phyloP scores from a whole-genome alignment of 2,888 invertebrate species.

The Cyrtodaria siliqua region DNA sequence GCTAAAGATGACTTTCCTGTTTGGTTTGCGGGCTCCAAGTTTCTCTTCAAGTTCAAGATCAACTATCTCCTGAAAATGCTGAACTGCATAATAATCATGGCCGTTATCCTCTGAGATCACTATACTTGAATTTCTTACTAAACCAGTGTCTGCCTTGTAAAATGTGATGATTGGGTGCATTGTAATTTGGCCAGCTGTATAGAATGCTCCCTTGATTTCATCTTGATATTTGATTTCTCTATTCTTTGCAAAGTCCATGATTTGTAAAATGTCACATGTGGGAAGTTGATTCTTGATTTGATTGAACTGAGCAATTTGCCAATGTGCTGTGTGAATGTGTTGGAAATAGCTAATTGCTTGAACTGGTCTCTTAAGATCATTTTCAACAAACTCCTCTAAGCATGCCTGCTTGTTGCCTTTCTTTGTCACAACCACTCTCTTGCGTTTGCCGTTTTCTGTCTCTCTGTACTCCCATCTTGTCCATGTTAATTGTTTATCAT shows the following conservation, averaged over 20 bases:
- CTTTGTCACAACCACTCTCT: slow-evolving; percentile 31
- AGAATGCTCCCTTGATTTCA: slow-evolving; percentile 49
- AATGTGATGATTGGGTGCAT: slow-evolving; percentile 57
- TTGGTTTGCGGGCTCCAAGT: slow-evolving; percentile 11
- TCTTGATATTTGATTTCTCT: slow-evolving; percentile 46
- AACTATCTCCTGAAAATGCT: slow-evolving; percentile 32
- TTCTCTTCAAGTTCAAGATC: slow-evolving; percentile 16
- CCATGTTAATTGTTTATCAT: slow-evolving; percentile 41
- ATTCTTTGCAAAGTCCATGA: slow-evolving; percentile 88
- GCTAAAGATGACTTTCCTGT: slow-evolving; percentile 22
- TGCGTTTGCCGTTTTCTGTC: slow-evolving; percentile 24
- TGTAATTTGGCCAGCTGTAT: slow-evolving; percentile 41
- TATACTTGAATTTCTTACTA: slow-evolving; percentile 34
- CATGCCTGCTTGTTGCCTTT: slow-evolving; percentile 31
- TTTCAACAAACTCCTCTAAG: slow-evolving; percentile 35
- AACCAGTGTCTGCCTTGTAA: slow-evolving; percentile 32
- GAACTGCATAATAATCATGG: slow-evolving; percentile 44
- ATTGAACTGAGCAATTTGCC: slow-evolving; percentile 55
- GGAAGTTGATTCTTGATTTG: slow-evolving; percentile 43
- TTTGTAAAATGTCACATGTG: slow-evolving; percentile 20
- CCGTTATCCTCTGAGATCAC: slow-evolving; percentile 39
- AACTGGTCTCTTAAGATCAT: slow-evolving; percentile 39
- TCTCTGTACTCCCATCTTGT: slow-evolving; percentile 30
- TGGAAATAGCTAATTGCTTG: slow-evolving; percentile 37
- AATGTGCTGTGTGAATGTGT: slow-evolving; percentile 48